Evolutionary conservation across 2,797 vertebrate species (phyloP).

Genomic region (Galagoides demidoff): DNA sequence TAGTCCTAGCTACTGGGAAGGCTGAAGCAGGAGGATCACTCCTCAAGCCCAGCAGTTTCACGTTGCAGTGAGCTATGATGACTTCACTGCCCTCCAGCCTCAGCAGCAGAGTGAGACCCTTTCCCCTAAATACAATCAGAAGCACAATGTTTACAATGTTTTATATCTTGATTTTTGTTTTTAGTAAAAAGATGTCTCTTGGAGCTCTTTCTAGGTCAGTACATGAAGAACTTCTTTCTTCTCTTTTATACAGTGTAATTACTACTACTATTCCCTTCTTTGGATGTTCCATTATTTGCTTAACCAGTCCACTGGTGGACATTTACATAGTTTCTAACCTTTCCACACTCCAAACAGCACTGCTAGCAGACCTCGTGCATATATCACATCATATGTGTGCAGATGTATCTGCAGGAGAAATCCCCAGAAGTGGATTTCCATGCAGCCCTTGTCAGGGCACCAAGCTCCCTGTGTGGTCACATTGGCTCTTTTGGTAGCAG

Average conservation of each 20-base stretch:
- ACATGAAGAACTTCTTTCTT: background rate
- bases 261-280: background rate
- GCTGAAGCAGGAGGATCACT: background rate
- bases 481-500: background rate
- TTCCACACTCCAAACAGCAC: background rate
- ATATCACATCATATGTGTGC: background rate
- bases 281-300: background rate
- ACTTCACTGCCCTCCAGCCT: background rate
- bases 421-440: background rate
- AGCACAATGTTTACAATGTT: constrained; percentile 5
- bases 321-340: background rate
- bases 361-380: background rate
- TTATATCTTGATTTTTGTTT: background rate
- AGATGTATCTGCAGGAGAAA: background rate
- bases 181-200: background rate
- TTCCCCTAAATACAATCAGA: background rate
- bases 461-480: background rate
- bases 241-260: background rate
- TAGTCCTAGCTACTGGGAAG: background rate
- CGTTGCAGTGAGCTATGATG: background rate
- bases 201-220: background rate
- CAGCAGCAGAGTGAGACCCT: background rate
- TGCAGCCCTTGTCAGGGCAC: background rate
- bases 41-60: background rate
- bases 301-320: background rate